Base-by-base conservation (phyloP, 2,888 invertebrate species). In the Leptopilina drosophilae region DNA sequence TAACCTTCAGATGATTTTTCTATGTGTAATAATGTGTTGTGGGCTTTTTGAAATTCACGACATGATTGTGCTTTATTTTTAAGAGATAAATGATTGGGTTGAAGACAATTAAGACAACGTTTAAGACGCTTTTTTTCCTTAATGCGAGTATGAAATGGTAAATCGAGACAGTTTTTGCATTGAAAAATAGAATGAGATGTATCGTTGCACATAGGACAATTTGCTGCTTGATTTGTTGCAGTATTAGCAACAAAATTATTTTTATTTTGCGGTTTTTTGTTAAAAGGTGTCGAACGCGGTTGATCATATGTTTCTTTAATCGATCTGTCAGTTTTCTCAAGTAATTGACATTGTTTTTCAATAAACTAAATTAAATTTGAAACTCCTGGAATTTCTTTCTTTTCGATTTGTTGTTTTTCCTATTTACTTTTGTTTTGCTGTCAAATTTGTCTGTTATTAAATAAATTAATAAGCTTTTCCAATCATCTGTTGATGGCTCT, bases 381-480 rank as follows among this genome's bases (percentile, higher is more conserved):
- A 33, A 76, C 49, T 6, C 42, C 62, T 11, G 69, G 14, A 33
- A 49, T 26, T 40, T 69, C 62, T n/a, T 76, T 64, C 11, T 79
- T 6, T 5, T 76, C 49, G 1, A 77, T 53, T 64, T 42, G 64
- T 26, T 80, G 49, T 75, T 82, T 64, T 78, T 87, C 84, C 85
- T 85, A 87, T 12, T 86, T 85, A 4, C 79, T 46, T 81, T 80
- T 14, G 85, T 84, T 26, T 75, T 65, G 14, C 75, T 64, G 69
- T 87, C 85, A 40, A 88, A 79, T 75, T 87, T 87, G 11, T 80
- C 79, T 8, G 81, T 79, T 12, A 85, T 80, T n/a, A 88, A 73
- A 64, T 85, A 85, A 20, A 86, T 81, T n/a, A 87, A 56, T 9
- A 86, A 56, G 5, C 83, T 82, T 69, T 86, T 83, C 86, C 87